Conservation (phyloP, 2,113 vertebrate species). For the Dolichallabes microphthalmus region DNA sequence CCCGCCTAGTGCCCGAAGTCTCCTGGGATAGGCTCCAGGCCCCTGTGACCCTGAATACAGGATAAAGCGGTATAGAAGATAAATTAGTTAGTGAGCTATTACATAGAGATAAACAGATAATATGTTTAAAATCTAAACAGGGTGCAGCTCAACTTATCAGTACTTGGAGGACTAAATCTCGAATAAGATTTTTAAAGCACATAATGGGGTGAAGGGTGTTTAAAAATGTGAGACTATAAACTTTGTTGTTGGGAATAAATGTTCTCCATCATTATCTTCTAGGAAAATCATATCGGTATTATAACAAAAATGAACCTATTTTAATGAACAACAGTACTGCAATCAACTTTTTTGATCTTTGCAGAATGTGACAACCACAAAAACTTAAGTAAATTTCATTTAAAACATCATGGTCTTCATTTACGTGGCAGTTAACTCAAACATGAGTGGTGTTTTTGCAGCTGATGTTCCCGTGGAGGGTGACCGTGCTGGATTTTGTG, state of each 20-base stretch:
- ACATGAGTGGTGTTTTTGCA: conserved; percentile 27
- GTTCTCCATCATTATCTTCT: neutral
- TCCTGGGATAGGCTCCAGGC: no score
- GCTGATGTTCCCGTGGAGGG: conserved; percentile 53
- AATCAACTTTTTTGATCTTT: neutral
- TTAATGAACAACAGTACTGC: neutral
- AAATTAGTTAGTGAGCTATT: no score
- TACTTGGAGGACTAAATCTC: neutral
- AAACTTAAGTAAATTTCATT: neutral
- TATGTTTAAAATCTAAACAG: neutral
- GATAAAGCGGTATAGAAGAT: no score
- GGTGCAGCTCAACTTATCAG: neutral
- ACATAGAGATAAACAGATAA: neutral
- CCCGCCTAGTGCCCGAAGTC: no score
- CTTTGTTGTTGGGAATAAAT: neutral
- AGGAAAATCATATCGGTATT: neutral
- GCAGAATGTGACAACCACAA: neutral
- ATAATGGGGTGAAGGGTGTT: neutral
- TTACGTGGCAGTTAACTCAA: neutral
- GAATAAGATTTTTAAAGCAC: neutral
- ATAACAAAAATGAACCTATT: neutral
- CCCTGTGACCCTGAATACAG: no score
- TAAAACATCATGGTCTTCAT: neutral
- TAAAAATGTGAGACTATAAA: neutral
- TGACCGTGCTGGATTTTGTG: conserved; percentile 63